Base-by-base conservation (phyloP, 2,888 invertebrate genomes). In the Leptogaster cylindrica region DNA sequence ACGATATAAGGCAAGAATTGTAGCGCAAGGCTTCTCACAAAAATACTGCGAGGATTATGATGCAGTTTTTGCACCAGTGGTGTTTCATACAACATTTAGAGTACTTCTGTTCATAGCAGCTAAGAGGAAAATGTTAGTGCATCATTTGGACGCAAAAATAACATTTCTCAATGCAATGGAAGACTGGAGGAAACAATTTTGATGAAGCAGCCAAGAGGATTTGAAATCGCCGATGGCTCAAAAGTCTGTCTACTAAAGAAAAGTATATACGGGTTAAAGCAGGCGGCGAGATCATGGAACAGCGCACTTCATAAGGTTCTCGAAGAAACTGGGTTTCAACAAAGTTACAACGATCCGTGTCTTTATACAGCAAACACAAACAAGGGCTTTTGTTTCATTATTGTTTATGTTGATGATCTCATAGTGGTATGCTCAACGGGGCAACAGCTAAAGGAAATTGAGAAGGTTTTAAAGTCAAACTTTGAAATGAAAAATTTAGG, bases 241-340 rank as follows among this genome's bases (percentile, higher is more conserved):
- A 16, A 8, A 23, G 68, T 70, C 28, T 71, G 70, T 27, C 8
- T 66, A n/a, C 50, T 71, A 12, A 66, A 66, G 33, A 72, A 65
- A 23, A 67, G 70, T 16, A 61, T 72, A 7, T 71, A 71, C 18
- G 70, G 71, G 2, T 41, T 71, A 20, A 72, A 71, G 20, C 70
- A 71, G 36, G 63, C 72, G n/a, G 71, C 72, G 20, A 70, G 51
- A 41, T 33, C 63, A 1, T 72, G 70, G 71, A 70, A 72, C 41
- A 51, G 52, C n/a, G 52, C 33, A 12, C 14, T 71, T 28, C 50
- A 71, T 28, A 20, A 61, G 25, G 63, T 58, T 1, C 23, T 71
- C 39, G 18, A 50, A 8, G 39, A 8, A 16, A 8, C 20, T 6
- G n/a, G 39, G 8, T 67, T 68, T 50, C 27, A 14, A 16, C 58